Conservation (phyloP, 2,113 vertebrate species). For the Syrrhaptes paradoxus region DNA sequence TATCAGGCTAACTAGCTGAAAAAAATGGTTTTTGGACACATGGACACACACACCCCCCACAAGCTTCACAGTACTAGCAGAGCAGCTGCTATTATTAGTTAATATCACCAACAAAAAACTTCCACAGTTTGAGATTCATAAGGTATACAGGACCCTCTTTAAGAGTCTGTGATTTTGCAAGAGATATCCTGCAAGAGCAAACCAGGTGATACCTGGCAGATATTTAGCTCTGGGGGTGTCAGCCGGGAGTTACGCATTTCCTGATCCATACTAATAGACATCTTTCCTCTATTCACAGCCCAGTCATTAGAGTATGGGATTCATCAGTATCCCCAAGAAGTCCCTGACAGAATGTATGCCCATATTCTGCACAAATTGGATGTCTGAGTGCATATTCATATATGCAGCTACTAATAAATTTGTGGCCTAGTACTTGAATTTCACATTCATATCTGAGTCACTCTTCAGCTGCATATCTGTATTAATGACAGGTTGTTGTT, state of each 20-base stretch:
- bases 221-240: too few species aligned
- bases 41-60: background rate
- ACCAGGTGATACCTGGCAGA: background rate
- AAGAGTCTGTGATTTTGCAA: background rate
- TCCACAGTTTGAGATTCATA: background rate
- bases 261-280: background rate
- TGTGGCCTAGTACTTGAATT: background rate
- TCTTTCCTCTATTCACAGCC: background rate
- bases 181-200: background rate
- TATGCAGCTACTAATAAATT: background rate
- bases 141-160: background rate
- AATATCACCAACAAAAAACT: background rate
- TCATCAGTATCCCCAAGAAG: background rate
- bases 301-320: background rate
- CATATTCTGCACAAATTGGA: background rate
- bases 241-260: background rate
- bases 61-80: background rate
- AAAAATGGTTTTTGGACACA: background rate
- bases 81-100: background rate
- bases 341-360: background rate
- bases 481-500: background rate
- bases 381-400: background rate
- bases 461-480: background rate
- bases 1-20: background rate
- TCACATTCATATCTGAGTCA: background rate